Conservation (phyloP, 2,797 vertebrate genomes). For the Rhinogobio ventralis region DNA sequence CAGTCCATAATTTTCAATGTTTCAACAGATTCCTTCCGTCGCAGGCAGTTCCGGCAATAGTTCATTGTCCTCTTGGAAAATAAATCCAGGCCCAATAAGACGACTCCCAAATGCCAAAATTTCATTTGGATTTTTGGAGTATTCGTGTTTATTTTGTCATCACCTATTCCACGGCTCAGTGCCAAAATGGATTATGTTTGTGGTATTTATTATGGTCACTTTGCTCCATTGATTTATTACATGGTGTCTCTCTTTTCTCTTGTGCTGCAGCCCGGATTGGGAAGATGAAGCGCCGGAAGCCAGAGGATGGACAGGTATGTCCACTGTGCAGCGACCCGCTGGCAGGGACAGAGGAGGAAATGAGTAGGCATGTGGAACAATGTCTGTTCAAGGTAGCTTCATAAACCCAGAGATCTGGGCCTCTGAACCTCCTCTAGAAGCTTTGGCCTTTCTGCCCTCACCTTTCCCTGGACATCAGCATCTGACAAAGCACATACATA, state of each 20-base stretch:
- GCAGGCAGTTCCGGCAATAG: too few species aligned
- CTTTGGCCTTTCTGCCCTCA: constrained; percentile 61
- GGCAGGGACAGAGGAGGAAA: constrained; percentile 99
- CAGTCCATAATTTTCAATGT: too few species aligned
- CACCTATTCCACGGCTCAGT: not conserved
- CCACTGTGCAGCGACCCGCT: constrained; percentile 97
- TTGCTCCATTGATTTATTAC: constrained; percentile 17
- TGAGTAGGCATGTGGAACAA: constrained; percentile 99
- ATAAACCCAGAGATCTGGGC: constrained; percentile 62
- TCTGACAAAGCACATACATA: not conserved
- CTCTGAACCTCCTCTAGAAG: constrained; percentile 70
- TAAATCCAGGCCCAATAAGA: too few species aligned
- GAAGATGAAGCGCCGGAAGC: constrained; percentile 99
- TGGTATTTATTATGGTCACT: not conserved
- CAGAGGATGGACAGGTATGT: constrained; percentile 99
- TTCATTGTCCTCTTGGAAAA: too few species aligned
- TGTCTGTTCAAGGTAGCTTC: constrained; percentile 99
- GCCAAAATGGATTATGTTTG: not conserved
- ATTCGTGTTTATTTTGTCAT: not conserved
- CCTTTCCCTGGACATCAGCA: constrained; percentile 52
- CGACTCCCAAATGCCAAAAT: not conserved
- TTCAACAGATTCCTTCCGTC: too few species aligned
- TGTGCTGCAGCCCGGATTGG: constrained; percentile 93
- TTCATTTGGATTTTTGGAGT: not conserved
- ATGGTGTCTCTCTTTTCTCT: constrained; percentile 14